Conservation (phyloP, 2,113 vertebrate genomes). For the Heliornis fulica region DNA sequence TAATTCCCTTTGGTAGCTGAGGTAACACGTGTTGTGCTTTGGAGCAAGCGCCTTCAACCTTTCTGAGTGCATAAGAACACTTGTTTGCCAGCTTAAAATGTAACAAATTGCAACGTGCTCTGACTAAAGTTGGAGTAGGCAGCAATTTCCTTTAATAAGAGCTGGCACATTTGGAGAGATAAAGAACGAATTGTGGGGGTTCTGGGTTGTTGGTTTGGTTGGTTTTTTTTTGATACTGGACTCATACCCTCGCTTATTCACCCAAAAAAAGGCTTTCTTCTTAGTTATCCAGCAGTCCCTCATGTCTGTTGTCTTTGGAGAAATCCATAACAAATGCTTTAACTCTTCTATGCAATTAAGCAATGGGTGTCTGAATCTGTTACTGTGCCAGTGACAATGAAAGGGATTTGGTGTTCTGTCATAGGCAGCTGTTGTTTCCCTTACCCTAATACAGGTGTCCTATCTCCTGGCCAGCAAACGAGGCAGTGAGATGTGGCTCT, state of each 20-base stretch:
- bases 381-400: neutral
- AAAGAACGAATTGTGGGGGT: neutral
- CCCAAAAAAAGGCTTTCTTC: neutral
- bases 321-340: neutral
- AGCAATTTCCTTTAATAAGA: neutral
- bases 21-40: neutral
- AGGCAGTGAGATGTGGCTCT: neutral
- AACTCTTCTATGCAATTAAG: neutral
- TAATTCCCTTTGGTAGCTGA: neutral
- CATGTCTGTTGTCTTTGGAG: neutral
- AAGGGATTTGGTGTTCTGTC: neutral
- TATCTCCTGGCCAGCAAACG: neutral
- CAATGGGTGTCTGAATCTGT: neutral
- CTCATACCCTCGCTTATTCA: neutral
- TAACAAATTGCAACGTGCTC: neutral
- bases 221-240: neutral
- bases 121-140: conserved; percentile 19
- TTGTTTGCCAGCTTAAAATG: conserved; percentile 12
- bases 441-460: accelerated
- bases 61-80: neutral
- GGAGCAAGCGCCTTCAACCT: neutral
- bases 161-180: neutral
- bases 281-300: neutral
- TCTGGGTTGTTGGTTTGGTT: no score
- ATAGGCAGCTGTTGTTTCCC: neutral